Conservation (phyloP, 2,797 vertebrate species). For the Phaenicophaeus curvirostris region DNA sequence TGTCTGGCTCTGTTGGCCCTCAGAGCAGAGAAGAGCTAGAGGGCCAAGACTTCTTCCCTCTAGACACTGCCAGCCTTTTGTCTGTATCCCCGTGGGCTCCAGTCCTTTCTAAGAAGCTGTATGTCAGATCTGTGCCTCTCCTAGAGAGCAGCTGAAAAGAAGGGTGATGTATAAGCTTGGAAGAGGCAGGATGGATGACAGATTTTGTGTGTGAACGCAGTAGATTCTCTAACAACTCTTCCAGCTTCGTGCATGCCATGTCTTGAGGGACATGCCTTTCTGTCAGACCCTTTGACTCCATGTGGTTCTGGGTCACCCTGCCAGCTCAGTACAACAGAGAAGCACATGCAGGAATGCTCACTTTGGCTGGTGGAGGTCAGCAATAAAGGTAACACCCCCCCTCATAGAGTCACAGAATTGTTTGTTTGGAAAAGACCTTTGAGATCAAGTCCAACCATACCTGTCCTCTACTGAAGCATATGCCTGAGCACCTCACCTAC, state of each 20-base stretch:
- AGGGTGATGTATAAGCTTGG: not conserved
- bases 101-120: not conserved
- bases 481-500: too few relatives aligned
- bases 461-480: too few relatives aligned
- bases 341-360: accelerated
- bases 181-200: not conserved
- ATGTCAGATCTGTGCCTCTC: not conserved
- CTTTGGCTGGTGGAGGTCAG: not conserved
- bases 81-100: not conserved
- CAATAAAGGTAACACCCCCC: not conserved
- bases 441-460: too few relatives aligned
- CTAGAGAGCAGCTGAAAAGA: not conserved
- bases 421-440: too few relatives aligned
- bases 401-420: not conserved
- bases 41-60: not conserved
- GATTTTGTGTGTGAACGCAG: not conserved
- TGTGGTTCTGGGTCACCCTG: not conserved
- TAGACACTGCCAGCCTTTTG: not conserved
- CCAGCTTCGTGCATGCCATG: not conserved
- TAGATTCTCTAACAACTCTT: not conserved
- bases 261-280: not conserved
- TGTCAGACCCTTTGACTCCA: not conserved
- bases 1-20: not conserved
- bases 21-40: not conserved
- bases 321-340: not conserved